A percentile compares a stretch with the other conserved stretches of the same genome.
These are phyloP conservation scores for Phyllostomus discolor DNA, from an alignment of 2,113 vertebrate species.

Conservation along the genomic window DNA sequence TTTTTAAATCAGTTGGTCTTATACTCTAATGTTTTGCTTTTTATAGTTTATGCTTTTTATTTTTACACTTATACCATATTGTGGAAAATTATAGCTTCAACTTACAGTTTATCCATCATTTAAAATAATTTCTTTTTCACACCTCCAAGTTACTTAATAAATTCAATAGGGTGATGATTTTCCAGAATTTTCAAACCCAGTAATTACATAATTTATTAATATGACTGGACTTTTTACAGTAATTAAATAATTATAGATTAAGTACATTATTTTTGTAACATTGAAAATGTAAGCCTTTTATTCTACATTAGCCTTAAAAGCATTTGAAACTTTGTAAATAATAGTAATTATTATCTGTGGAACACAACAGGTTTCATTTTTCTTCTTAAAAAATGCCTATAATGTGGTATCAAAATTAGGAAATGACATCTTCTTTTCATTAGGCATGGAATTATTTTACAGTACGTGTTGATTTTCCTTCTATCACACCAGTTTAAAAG, in stretches of 20 bases:
- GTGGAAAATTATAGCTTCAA: constrained; percentile 71
- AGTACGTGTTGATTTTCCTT: constrained; percentile 63
- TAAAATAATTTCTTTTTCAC: constrained; percentile 70
- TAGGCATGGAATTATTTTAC: constrained; percentile 69
- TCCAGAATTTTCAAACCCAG: constrained; percentile 71
- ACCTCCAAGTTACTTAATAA: constrained; percentile 74
- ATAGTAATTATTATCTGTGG: constrained; percentile 59
- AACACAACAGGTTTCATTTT: constrained; percentile 39
- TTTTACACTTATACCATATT: constrained; percentile 72
- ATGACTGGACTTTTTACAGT: constrained; percentile 57
- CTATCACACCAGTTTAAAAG: constrained; percentile 65
- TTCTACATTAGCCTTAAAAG: constrained; percentile 59
- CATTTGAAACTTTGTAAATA: constrained; percentile 66
- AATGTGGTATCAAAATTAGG: constrained; percentile 70
- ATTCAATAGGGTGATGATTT: constrained; percentile 68
- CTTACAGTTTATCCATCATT: constrained; percentile 70
- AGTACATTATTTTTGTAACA: constrained; percentile 69
- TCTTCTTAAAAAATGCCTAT: constrained; percentile 62
- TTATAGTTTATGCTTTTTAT: constrained; percentile 78
- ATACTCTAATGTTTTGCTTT: constrained; percentile 64
- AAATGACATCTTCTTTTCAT: constrained; percentile 43
- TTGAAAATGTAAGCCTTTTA: constrained; percentile 75
- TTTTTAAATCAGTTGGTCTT: constrained; percentile 70
- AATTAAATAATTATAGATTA: constrained; percentile 70
- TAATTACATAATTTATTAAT: constrained; percentile 75